phyloP scores from a whole-genome alignment of 2,113 vertebrate genomes.

The Hyperopisus bebe region DNA sequence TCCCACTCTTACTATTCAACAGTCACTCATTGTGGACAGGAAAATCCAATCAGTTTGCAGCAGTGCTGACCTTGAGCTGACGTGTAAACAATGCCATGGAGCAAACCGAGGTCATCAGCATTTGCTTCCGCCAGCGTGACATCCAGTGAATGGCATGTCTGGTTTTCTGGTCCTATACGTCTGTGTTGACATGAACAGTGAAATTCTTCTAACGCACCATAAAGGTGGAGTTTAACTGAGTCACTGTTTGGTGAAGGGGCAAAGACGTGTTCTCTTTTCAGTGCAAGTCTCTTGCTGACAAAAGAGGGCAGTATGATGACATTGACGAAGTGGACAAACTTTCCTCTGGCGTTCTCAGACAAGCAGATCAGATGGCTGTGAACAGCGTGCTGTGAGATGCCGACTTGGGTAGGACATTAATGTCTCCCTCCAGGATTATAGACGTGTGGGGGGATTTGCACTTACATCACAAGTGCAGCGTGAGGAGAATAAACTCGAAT shows the following conservation, averaged over 20 bases:
- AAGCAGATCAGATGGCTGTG: constrained; percentile 9
- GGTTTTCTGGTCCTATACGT: not conserved
- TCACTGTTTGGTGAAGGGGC: constrained; percentile 4
- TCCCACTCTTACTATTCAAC: not conserved
- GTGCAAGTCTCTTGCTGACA: constrained; percentile 52
- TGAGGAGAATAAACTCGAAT: constrained; percentile 5
- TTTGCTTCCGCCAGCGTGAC: not conserved
- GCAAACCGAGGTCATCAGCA: not conserved
- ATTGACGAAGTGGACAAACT: constrained; percentile 61
- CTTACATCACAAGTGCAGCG: constrained; percentile 15
- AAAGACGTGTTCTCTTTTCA: constrained; percentile 15
- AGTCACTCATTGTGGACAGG: not conserved
- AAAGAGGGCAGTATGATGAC: constrained; percentile 72
- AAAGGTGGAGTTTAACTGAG: not conserved
- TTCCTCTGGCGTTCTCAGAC: constrained; percentile 31
- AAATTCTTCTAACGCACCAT: not conserved
- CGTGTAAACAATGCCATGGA: not conserved
- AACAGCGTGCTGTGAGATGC: constrained; percentile 24
- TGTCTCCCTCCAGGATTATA: constrained; percentile 21
- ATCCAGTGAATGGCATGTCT: not conserved
- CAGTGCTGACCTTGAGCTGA: not conserved
- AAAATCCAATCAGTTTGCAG: constrained; percentile 1
- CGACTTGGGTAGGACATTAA: constrained; percentile 32
- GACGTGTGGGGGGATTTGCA: not conserved
- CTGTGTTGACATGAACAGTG: not conserved